Percentiles rank a stretch among this genome's conserved stretches.
These are phyloP conservation scores for Malurus melanocephalus DNA, from an alignment of 2,113 vertebrate species.

Conservation along the genomic window DNA sequence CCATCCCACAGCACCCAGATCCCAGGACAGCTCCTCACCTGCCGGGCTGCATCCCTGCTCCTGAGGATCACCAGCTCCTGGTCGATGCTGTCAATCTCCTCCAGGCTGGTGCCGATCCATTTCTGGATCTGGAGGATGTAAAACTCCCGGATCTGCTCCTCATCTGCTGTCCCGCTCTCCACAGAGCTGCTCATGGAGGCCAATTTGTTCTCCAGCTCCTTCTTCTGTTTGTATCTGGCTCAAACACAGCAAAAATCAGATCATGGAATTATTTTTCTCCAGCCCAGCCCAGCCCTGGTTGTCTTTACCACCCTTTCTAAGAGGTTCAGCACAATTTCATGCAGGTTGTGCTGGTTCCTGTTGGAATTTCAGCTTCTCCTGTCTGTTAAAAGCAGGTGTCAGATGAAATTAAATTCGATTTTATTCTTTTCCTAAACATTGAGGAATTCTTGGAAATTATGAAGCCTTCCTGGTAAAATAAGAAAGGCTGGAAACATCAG, in stretches of 20 bases:
- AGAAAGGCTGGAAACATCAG: neutral
- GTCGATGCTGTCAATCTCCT: constrained; percentile 90
- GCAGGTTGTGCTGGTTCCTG: neutral
- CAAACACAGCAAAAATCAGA: neutral
- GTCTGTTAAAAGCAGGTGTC: neutral
- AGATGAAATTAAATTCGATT: neutral
- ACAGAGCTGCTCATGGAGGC: constrained; percentile 73
- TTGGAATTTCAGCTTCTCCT: neutral
- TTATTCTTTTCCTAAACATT: neutral
- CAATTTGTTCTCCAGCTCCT: constrained; percentile 83
- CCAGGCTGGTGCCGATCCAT: constrained; percentile 84
- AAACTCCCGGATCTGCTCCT: constrained; percentile 83
- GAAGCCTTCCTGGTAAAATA: neutral
- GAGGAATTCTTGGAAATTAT: neutral
- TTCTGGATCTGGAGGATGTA: constrained; percentile 80
- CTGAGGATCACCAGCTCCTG: constrained; percentile 86
- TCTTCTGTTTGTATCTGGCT: constrained; percentile 86
- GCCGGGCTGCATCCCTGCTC: constrained; percentile 72
- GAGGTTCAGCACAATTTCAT: neutral
- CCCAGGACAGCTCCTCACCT: constrained; percentile 55
- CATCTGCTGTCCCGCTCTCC: constrained; percentile 82
- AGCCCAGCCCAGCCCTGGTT: fast-evolving
- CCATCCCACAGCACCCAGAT: neutral
- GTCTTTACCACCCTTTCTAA: neutral
- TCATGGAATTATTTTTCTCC: neutral